A percentile compares a stretch with the other conserved stretches of the same genome.
These are phyloP conservation scores for Drosophila mercatorum DNA, from an alignment of 2,888 invertebrate species.

Conservation along the genomic window DNA sequence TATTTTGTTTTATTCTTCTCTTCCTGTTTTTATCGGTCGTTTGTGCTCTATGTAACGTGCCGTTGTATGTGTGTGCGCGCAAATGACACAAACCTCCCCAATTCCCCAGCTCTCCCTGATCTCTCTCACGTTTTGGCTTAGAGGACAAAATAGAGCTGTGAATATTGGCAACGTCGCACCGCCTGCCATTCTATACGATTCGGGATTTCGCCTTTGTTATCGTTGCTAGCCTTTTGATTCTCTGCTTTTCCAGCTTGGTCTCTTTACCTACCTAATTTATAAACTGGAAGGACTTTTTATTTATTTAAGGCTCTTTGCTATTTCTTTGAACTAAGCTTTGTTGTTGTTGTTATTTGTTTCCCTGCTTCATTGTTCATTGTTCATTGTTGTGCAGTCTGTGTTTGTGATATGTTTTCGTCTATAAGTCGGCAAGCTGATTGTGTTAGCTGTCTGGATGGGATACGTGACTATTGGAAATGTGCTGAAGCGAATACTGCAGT, in stretches of 20 bases:
- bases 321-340: slow-evolving; percentile 48
- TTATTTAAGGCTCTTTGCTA: slow-evolving; percentile 65
- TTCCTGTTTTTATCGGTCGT: slow-evolving; percentile 74
- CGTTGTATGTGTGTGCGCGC: slow-evolving; percentile 24
- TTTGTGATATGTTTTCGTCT: slow-evolving; percentile 20
- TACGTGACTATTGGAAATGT: slow-evolving; percentile 43
- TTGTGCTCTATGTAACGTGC: slow-evolving; percentile 23
- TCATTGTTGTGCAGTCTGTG: slow-evolving; percentile 30
- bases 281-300: slow-evolving; percentile 61
- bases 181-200: slow-evolving; percentile 23
- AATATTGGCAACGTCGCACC: slow-evolving; percentile 69
- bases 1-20: slow-evolving; percentile 75
- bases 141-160: slow-evolving; percentile 49
- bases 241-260: slow-evolving; percentile 26
- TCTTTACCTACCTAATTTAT: slow-evolving; percentile 40
- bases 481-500: slow-evolving; percentile 10
- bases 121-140: slow-evolving; percentile 28
- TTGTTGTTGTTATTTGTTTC: slow-evolving; percentile 31
- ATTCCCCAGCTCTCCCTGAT: slow-evolving; percentile 11
- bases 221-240: slow-evolving; percentile 39
- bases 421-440: slow-evolving; percentile 19
- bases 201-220: slow-evolving; percentile 38
- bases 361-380: neutral
- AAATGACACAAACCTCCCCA: slow-evolving; percentile 63
- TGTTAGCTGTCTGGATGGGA: slow-evolving; percentile 20